These are phyloP conservation scores for Orchestia grillus DNA, from an alignment of 1,140 invertebrate species.

Conservation along the genomic window DNA sequence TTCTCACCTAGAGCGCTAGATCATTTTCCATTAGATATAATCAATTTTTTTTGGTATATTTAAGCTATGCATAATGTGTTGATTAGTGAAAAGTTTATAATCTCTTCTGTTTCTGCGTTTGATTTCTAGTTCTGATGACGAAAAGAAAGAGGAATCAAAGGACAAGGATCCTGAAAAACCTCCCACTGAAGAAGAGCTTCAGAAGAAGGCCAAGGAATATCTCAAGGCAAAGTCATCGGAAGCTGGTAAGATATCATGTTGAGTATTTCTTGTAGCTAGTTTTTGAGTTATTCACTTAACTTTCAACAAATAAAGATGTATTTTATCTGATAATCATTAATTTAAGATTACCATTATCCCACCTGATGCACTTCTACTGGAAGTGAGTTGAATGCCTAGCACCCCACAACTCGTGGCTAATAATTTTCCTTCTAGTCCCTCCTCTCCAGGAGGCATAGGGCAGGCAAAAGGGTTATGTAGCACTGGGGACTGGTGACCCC, in stretches of 20 bases:
- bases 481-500: too few relatives aligned
- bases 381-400: background rate
- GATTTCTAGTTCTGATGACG: constrained; percentile 65
- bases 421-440: too few relatives aligned
- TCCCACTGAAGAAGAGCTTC: constrained; percentile 71
- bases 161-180: constrained; percentile 69
- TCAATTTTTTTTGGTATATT: too few relatives aligned
- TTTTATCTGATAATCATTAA: background rate
- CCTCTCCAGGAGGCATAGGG: too few relatives aligned
- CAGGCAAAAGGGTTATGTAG: too few relatives aligned
- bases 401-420: background rate
- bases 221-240: constrained; percentile 70
- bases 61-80: too few relatives aligned
- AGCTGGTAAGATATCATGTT: constrained; percentile 44
- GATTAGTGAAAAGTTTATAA: background rate
- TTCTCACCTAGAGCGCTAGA: too few relatives aligned
- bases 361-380: background rate
- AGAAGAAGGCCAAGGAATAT: constrained; percentile 72
- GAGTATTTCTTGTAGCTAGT: background rate
- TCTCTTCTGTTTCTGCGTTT: background rate
- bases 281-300: background rate
- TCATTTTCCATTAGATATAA: too few relatives aligned
- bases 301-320: background rate
- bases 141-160: constrained; percentile 64
- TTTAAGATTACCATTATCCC: background rate